Evolutionary conservation across 37 sponge, comb jelly and placozoan species (phyloP).

Genomic region (Oscarella lobularis): DNA sequence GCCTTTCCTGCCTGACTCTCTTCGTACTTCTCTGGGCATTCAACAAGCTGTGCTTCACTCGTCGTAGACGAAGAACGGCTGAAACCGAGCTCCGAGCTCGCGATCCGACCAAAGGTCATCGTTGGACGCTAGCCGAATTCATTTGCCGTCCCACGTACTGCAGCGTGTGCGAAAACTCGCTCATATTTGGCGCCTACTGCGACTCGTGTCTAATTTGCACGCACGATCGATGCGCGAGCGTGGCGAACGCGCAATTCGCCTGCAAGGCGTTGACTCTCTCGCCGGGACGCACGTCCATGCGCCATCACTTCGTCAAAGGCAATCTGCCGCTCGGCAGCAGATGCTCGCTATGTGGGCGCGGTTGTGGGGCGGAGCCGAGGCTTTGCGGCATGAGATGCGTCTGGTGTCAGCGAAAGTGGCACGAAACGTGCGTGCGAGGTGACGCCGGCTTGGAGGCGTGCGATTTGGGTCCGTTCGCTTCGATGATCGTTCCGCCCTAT

Average conservation of each 20-base stretch:
- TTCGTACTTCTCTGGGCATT: conserved; percentile 26
- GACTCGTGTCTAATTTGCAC: conserved; percentile 62
- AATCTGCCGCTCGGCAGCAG: conserved; percentile 61
- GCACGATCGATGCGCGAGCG: conserved; percentile 29
- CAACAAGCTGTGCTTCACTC: conserved; percentile 2
- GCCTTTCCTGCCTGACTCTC: conserved; percentile 16
- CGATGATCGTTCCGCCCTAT: conserved; percentile 56
- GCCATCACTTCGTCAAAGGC: conserved; percentile 69
- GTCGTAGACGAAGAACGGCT: conserved; percentile 3
- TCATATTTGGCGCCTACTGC: conserved; percentile 58
- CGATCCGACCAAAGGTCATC: conserved; percentile 42
- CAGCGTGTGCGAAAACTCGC: conserved; percentile 49
- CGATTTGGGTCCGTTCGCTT: conserved; percentile 43
- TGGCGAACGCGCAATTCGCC: conserved; percentile 17
- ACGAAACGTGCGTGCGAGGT: conserved; percentile 55
- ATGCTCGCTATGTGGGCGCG: conserved; percentile 47
- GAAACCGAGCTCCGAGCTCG: conserved; percentile 8
- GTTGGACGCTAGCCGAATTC: conserved; percentile 59
- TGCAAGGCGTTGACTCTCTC: conserved; percentile 51
- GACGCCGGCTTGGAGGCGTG: conserved; percentile 16
- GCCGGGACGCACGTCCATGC: background rate
- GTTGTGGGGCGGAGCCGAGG: conserved; percentile 64
- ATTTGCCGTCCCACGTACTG: conserved; percentile 81
- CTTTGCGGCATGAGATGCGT: conserved; percentile 57
- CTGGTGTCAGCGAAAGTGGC: conserved; percentile 64